These are phyloP conservation scores for Phalacrocorax pelagicus DNA, from an alignment of 2,113 vertebrate genomes.

Conservation along the genomic window DNA sequence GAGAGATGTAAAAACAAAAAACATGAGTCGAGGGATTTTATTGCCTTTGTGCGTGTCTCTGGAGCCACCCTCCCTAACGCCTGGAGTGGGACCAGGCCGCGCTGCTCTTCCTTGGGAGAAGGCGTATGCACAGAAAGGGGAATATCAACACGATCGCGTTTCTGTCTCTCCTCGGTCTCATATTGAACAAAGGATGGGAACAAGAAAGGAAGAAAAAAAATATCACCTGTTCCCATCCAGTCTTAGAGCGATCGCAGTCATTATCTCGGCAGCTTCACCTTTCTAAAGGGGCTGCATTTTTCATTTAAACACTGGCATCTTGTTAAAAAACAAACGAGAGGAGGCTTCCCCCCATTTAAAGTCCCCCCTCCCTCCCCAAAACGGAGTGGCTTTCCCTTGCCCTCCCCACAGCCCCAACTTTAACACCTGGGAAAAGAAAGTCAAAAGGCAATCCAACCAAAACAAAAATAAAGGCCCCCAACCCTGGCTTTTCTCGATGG, in stretches of 20 bases:
- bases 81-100: neutral
- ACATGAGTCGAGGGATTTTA: neutral
- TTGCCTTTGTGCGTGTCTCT: accelerated
- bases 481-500: conserved; percentile 20
- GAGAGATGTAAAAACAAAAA: accelerated
- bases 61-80: neutral
- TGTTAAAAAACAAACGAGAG: neutral
- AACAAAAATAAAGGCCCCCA: neutral
- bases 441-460: neutral
- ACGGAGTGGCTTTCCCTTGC: neutral
- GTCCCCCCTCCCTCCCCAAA: too few relatives aligned
- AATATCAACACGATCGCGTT: conserved; percentile 61
- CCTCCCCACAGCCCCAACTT: neutral
- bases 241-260: neutral
- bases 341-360: neutral
- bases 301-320: conserved; percentile 44
- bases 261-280: conserved; percentile 38
- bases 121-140: neutral
- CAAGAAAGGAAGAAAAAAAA: neutral
- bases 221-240: conserved; percentile 44
- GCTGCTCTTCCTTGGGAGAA: neutral
- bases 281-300: conserved; percentile 55
- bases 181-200: conserved; percentile 31
- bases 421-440: conserved; percentile 13
- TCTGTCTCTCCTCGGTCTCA: conserved; percentile 41